Evolutionary conservation across 2,113 vertebrate species (phyloP).

Genomic region (Anoura caudifer): DNA sequence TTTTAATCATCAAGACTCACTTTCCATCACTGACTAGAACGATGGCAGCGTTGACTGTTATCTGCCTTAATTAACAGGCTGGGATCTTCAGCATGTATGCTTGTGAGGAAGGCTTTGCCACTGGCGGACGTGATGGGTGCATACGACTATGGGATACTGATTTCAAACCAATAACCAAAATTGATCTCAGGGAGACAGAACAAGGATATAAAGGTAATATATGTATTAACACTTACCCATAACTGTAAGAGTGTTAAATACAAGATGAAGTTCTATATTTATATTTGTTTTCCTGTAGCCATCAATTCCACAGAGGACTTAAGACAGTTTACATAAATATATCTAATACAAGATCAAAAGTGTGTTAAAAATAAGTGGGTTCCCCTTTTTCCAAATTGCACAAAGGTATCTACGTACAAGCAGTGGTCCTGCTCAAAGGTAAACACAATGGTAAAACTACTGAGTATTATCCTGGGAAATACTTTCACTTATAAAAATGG

Average conservation of each 20-base stretch:
- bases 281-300: background rate
- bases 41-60: background rate
- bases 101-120: constrained; percentile 97
- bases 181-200: constrained; percentile 95
- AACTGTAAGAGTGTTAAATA: background rate
- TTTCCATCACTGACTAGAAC: background rate
- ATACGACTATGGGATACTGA: constrained; percentile 95
- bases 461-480: background rate
- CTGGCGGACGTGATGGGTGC: constrained; percentile 95
- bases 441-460: background rate
- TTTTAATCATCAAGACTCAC: background rate
- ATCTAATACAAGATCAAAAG: background rate
- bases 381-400: background rate
- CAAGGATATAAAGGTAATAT: constrained; percentile 97
- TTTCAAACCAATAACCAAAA: constrained; percentile 99
- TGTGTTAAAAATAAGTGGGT: background rate
- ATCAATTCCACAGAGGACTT: background rate
- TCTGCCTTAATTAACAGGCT: constrained; percentile 83
- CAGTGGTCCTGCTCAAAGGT: background rate
- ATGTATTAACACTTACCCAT: background rate
- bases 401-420: background rate
- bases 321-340: background rate
- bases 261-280: background rate
- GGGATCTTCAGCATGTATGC: constrained; percentile 98
- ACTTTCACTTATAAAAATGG: background rate